Evolutionary conservation across 2,888 invertebrate genomes (phyloP).

Genomic region (Colletes collaris): DNA sequence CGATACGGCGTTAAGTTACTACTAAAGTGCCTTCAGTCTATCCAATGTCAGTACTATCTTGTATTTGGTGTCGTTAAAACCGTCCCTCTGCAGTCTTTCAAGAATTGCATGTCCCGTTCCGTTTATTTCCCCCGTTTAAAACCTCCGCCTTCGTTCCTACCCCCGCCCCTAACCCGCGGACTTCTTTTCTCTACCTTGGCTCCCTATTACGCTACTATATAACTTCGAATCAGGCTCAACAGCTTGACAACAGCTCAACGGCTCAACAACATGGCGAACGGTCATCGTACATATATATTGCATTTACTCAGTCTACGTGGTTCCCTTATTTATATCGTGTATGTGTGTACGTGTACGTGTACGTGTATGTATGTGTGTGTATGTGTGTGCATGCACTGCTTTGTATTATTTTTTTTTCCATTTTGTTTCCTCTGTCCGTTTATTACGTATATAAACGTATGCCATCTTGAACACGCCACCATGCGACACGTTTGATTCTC

Average conservation of each 20-base stretch:
- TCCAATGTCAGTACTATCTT: constrained; percentile 84
- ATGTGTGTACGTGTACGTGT: constrained; percentile 11
- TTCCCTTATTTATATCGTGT: constrained; percentile 77
- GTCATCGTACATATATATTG: constrained; percentile 78
- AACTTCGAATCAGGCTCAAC: constrained; percentile 70
- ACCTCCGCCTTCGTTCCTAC: neutral
- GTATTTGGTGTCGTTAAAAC: constrained; percentile 84
- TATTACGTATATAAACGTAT: constrained; percentile 35
- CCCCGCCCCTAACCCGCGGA: constrained; percentile 42
- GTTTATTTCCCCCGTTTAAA: constrained; percentile 48
- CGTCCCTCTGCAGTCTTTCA: constrained; percentile 82
- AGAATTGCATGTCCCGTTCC: constrained; percentile 76
- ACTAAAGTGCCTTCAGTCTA: constrained; percentile 83
- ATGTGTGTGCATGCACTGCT: constrained; percentile 46
- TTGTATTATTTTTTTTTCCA: constrained; percentile 16
- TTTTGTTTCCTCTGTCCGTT: constrained; percentile 16
- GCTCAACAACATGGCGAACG: constrained; percentile 79
- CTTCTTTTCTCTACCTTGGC: constrained; percentile 43
- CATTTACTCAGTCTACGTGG: constrained; percentile 83
- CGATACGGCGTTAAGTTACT: constrained; percentile 82
- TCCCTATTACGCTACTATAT: constrained; percentile 53
- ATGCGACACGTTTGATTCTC: constrained; percentile 74
- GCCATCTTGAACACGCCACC: constrained; percentile 42
- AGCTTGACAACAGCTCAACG: constrained; percentile 74
- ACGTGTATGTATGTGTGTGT: constrained; percentile 42